phyloP scores from a whole-genome alignment of 2,113 vertebrate genomes.

The Sitta europaea region DNA sequence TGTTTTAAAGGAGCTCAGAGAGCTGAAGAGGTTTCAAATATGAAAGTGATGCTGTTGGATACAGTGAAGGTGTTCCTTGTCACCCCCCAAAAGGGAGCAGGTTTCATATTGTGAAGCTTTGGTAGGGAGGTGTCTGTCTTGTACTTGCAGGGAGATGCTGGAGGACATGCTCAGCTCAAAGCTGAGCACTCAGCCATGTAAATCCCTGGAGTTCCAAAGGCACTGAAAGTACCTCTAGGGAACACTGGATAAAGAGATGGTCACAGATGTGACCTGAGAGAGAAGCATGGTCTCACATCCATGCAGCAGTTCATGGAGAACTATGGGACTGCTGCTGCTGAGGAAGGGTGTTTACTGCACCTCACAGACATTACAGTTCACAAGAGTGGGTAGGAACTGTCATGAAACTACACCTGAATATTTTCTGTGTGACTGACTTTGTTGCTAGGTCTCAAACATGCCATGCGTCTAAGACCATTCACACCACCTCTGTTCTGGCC shows the following conservation, averaged over 20 bases:
- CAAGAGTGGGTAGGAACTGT: neutral
- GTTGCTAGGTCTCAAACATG: neutral
- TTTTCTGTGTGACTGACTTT: neutral
- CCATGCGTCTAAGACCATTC: rapidly evolving
- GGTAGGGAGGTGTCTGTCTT: neutral
- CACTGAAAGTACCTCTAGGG: neutral
- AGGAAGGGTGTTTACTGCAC: neutral
- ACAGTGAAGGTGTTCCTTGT: neutral
- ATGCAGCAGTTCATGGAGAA: neutral
- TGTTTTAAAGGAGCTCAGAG: neutral
- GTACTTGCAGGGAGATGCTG: neutral
- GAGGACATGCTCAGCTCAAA: neutral
- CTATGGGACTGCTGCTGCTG: neutral
- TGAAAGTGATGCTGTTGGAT: neutral
- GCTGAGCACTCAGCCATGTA: neutral
- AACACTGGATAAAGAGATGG: neutral
- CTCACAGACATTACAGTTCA: neutral
- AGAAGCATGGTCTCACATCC: rapidly evolving
- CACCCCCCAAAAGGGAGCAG: neutral
- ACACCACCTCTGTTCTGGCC: neutral
- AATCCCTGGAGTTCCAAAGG: neutral
- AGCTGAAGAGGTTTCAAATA: neutral
- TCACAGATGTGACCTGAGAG: neutral
- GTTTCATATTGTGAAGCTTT: neutral
- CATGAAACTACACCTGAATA: neutral